These are phyloP conservation scores for Montifringilla adamsi DNA, from an alignment of 2,113 vertebrate species.

Conservation along the genomic window DNA sequence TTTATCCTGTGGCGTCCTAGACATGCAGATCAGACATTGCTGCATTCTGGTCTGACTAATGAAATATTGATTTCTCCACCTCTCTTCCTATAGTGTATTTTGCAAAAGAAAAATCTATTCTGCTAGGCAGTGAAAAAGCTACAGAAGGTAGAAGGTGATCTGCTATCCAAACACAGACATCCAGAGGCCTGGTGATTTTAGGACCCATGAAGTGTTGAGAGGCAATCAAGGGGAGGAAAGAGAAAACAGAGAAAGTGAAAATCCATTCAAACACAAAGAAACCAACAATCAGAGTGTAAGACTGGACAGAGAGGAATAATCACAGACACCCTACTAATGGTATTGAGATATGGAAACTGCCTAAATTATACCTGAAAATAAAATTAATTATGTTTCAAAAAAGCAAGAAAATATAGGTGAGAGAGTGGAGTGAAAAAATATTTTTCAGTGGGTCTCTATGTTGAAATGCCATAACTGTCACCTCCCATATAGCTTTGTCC, in stretches of 20 bases:
- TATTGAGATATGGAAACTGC: neutral
- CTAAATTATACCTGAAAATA: neutral
- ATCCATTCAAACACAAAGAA: neutral
- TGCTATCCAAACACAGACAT: constrained; percentile 10
- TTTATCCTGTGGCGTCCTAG: neutral
- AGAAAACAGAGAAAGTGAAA: neutral
- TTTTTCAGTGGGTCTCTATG: neutral
- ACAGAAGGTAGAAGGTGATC: constrained; percentile 18
- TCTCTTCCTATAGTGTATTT: neutral
- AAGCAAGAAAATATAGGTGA: neutral
- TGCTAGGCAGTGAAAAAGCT: neutral
- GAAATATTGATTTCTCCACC: constrained; percentile 63
- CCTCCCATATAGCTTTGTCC: neutral
- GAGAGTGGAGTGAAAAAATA: neutral
- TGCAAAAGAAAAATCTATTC: constrained; percentile 27
- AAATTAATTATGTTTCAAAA: neutral
- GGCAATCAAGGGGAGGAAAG: neutral
- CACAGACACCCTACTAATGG: neutral
- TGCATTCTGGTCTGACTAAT: constrained; percentile 19
- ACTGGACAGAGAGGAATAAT: neutral
- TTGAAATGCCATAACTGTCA: neutral
- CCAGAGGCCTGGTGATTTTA: constrained; percentile 26
- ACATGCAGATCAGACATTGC: neutral
- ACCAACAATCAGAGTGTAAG: neutral
- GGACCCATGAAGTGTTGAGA: constrained; percentile 15